A percentile compares a stretch with the other conserved stretches of the same genome.
Conservation (phyloP, 2,113 vertebrate genomes). For the Alligator mississippiensis region DNA sequence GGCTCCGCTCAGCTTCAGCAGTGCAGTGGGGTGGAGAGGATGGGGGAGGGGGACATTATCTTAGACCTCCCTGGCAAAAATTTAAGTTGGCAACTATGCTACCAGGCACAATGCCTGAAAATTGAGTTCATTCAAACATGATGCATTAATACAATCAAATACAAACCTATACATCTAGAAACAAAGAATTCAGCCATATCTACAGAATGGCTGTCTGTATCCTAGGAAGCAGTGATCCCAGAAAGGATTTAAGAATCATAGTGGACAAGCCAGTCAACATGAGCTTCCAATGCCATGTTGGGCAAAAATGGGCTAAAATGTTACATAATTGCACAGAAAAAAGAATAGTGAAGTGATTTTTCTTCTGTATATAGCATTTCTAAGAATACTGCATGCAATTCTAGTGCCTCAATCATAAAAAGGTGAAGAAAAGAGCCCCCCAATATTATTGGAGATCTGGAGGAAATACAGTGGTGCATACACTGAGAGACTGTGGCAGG, state of each 20-base stretch:
- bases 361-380: no score
- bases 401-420: slow-evolving; percentile 27
- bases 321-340: no score
- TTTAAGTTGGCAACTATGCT: no score
- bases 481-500: slow-evolving; percentile 34
- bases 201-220: neutral
- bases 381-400: neutral
- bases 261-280: neutral
- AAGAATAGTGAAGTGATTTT: no score
- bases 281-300: neutral
- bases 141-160: neutral
- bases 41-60: no score
- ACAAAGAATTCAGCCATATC: neutral
- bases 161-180: neutral
- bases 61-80: no score
- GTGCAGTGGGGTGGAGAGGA: no score
- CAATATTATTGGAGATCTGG: slow-evolving; percentile 31
- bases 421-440: slow-evolving; percentile 16
- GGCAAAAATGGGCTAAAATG: neutral
- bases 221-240: neutral
- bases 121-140: neutral
- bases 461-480: neutral
- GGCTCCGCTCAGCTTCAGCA: no score
- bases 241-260: neutral
- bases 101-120: no score